These are phyloP conservation scores for Helicoverpa zea DNA, from an alignment of 1,140 invertebrate genomes.

Conservation along the genomic window DNA sequence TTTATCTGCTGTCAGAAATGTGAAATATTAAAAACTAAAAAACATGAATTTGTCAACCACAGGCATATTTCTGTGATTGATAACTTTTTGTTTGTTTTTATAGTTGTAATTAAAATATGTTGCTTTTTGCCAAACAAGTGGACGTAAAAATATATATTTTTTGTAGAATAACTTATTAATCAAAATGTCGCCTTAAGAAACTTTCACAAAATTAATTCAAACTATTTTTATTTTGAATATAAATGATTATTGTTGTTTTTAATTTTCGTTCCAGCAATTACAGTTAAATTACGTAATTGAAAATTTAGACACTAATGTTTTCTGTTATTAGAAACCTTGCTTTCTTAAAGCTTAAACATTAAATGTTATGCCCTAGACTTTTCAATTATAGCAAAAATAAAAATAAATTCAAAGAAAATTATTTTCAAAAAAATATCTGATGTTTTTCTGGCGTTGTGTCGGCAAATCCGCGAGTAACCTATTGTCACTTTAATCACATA, in stretches of 20 bases:
- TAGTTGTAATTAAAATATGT: neutral
- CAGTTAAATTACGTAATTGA: neutral
- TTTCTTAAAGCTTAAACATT: neutral
- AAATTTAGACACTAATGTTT: neutral
- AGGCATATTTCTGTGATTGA: conserved; percentile 1
- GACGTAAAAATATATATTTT: neutral
- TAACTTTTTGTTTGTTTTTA: conserved; percentile 11
- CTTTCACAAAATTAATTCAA: neutral
- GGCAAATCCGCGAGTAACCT: neutral
- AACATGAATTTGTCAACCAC: conserved; percentile 15
- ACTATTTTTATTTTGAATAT: neutral
- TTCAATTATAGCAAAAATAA: neutral
- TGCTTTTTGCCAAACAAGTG: neutral
- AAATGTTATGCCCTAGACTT: neutral
- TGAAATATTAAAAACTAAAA: conserved; percentile 8
- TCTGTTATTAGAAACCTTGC: neutral
- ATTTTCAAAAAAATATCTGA: neutral
- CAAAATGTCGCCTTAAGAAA: neutral
- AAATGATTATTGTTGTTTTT: neutral
- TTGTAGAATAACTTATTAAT: neutral
- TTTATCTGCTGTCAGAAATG: conserved; percentile 1
- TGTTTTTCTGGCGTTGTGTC: neutral
- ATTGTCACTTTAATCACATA: conserved; percentile 10
- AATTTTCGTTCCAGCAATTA: neutral
- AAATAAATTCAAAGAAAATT: neutral